Conservation (phyloP, 2,888 invertebrate genomes). For the Torymus auratus region DNA sequence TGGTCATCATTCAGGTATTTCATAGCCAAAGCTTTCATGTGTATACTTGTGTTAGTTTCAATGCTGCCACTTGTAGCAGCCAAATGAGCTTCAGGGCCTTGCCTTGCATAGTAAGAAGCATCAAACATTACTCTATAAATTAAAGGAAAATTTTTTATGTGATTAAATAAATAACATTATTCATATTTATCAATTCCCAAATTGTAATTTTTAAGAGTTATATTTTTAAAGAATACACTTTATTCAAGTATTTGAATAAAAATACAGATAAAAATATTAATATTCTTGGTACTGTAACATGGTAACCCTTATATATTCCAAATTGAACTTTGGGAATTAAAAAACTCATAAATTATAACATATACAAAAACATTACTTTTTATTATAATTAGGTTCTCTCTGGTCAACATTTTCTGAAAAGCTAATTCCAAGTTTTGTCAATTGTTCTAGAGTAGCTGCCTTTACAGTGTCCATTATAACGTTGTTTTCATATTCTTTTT, state of each 20-base stretch:
- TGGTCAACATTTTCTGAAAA: constrained; percentile 67
- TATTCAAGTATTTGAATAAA: too few species aligned
- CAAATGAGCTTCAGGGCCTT: constrained; percentile 68
- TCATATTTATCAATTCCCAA: background rate
- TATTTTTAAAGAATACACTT: too few species aligned
- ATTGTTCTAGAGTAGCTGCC: constrained; percentile 72
- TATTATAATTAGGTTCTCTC: constrained; percentile 64
- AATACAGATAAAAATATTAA: too few species aligned
- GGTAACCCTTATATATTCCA: background rate
- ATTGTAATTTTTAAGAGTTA: too few species aligned
- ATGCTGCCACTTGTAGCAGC: constrained; percentile 66
- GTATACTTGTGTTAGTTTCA: constrained; percentile 78
- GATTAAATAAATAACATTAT: constrained; percentile 6
- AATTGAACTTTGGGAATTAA: background rate
- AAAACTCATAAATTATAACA: constrained; percentile 14
- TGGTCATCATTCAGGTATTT: constrained; percentile 79
- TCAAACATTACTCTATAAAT: constrained; percentile 66
- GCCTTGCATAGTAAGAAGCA: constrained; percentile 69
- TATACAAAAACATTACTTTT: constrained; percentile 57
- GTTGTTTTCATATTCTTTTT: constrained; percentile 60
- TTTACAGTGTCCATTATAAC: constrained; percentile 68
- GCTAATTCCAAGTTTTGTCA: constrained; percentile 72
- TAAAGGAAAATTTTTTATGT: constrained; percentile 9
- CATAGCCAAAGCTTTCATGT: constrained; percentile 79
- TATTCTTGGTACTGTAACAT: background rate